phyloP scores from a whole-genome alignment of 2,888 invertebrate species.

The Pterobdella sp. region DNA sequence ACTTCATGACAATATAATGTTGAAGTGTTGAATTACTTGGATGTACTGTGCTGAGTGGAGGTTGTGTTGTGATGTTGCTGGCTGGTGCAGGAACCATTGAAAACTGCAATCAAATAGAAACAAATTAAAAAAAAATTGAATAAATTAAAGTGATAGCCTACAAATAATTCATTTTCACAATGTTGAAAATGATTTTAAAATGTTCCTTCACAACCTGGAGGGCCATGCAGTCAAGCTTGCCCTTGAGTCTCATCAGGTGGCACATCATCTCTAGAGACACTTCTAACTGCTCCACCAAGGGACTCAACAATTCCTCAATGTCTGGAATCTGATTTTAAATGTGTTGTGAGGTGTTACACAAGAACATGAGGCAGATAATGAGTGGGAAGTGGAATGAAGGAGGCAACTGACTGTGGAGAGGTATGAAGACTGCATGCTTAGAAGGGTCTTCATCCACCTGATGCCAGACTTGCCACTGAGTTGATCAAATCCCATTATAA shows the following conservation, averaged over 20 bases:
- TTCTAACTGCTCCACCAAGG: constrained; percentile 17
- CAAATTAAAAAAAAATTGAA: no score
- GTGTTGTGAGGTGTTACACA: not conserved
- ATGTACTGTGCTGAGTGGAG: no score
- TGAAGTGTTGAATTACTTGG: no score
- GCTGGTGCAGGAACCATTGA: no score
- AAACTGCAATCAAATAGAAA: no score
- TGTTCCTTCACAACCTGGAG: no score
- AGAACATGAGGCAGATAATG: constrained; percentile 3
- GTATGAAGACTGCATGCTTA: constrained; percentile 20
- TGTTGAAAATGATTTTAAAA: no score
- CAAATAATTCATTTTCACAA: no score
- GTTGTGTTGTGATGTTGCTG: no score
- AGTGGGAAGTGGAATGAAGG: not conserved
- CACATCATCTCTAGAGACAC: constrained; percentile 7
- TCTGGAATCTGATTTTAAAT: constrained; percentile 26
- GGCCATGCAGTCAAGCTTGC: constrained; percentile 20
- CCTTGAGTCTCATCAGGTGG: constrained; percentile 16
- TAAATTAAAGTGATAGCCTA: no score
- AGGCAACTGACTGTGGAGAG: constrained; percentile 27
- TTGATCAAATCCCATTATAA: not conserved
- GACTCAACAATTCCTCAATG: constrained; percentile 22
- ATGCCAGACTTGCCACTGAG: constrained; percentile 12
- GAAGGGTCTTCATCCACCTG: constrained; percentile 26
- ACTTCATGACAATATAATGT: no score